A percentile compares a stretch with the other conserved stretches of the same genome.
Evolutionary conservation across 2,113 vertebrate species (phyloP).

Genomic region (Carassius gibelio): DNA sequence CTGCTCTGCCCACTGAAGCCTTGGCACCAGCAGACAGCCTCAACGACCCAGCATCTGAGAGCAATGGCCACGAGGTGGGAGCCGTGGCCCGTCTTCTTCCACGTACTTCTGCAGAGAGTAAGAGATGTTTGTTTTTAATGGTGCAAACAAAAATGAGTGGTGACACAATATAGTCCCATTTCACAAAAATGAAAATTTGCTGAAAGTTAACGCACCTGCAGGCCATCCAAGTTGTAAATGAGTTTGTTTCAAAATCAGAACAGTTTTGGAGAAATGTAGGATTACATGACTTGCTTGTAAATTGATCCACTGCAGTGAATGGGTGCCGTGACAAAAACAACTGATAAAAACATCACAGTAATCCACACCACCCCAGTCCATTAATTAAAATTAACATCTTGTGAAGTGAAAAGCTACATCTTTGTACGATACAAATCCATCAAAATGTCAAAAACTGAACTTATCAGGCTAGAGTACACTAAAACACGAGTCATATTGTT

Average conservation of each 20-base stretch:
- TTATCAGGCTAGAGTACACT: no score
- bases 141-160: not conserved
- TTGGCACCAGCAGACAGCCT: conserved; percentile 82
- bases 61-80: conserved; percentile 79
- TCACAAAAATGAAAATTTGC: no score
- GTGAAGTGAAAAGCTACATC: no score
- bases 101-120: conserved; percentile 74
- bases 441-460: no score
- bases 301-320: no score
- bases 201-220: no score
- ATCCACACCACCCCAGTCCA: not conserved
- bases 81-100: conserved; percentile 71
- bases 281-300: not conserved
- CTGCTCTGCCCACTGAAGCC: conserved; percentile 75
- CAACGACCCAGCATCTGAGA: conserved; percentile 79
- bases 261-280: not conserved
- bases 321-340: not conserved
- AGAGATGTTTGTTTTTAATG: conserved; percentile 38
- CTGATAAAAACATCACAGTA: not conserved
- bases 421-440: no score
- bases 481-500: no score
- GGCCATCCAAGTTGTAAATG: not conserved
- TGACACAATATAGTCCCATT: not conserved
- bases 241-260: not conserved
- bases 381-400: no score